These are phyloP conservation scores for Prosopocoilus inquinatus DNA, from an alignment of 2,888 invertebrate genomes.

Conservation along the genomic window DNA sequence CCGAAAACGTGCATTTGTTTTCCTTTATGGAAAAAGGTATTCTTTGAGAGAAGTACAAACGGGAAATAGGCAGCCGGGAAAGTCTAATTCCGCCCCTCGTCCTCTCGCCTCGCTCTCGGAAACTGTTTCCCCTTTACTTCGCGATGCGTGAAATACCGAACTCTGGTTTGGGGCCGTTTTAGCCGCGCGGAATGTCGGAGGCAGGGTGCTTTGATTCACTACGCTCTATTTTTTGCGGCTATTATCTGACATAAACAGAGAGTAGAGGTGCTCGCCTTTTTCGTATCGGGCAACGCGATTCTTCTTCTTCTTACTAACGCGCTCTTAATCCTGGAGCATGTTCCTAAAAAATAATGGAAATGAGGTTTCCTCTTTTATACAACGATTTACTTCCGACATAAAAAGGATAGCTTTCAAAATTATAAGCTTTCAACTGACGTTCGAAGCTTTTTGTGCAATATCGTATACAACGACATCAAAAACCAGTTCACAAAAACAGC, in stretches of 20 bases:
- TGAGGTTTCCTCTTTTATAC: too few species aligned
- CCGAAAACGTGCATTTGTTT: slow-evolving; percentile 8
- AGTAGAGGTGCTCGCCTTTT: neutral
- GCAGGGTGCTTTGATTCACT: slow-evolving; percentile 40
- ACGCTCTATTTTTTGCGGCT: slow-evolving; percentile 36
- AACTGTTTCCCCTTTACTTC: slow-evolving; percentile 40
- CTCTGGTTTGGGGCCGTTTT: slow-evolving; percentile 42
- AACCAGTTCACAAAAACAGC: too few species aligned
- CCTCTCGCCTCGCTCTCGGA: slow-evolving; percentile 33
- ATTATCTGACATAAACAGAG: slow-evolving; percentile 41
- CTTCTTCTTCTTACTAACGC: too few species aligned
- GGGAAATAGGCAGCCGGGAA: slow-evolving; percentile 26
- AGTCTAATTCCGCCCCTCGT: slow-evolving; percentile 36
- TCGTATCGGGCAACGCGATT: too few species aligned
- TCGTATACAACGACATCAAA: too few species aligned
- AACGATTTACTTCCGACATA: too few species aligned
- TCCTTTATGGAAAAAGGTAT: slow-evolving; percentile 8
- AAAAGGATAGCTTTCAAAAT: too few species aligned
- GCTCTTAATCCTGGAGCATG: too few species aligned
- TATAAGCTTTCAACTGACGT: too few species aligned
- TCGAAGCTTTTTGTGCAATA: too few species aligned
- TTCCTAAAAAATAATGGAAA: too few species aligned
- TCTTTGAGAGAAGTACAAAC: slow-evolving; percentile 9
- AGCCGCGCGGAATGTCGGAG: slow-evolving; percentile 36
- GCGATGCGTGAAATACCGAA: slow-evolving; percentile 44